Conservation (phyloP, 2,113 vertebrate species). For the Opisthocomus hoazin region DNA sequence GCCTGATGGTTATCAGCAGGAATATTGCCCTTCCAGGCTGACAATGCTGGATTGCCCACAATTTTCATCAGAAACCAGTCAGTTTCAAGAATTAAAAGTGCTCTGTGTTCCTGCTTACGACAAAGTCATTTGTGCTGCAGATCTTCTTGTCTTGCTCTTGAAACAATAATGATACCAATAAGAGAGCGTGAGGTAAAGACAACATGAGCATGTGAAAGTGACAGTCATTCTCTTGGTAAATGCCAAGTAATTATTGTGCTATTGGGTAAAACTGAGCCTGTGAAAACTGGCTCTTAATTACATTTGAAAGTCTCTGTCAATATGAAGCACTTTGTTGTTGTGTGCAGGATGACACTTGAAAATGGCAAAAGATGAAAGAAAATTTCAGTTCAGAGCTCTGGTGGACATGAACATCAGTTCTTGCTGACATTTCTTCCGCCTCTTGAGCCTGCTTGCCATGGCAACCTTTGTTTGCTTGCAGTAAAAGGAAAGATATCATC, state of each 20-base stretch:
- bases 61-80: conserved; percentile 33
- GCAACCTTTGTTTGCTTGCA: conserved; percentile 66
- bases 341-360: conserved; percentile 58
- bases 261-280: conserved; percentile 25
- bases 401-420: conserved; percentile 16
- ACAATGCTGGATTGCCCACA: conserved; percentile 16
- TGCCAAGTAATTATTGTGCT: conserved; percentile 23
- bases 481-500: conserved; percentile 46
- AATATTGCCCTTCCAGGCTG: conserved; percentile 10
- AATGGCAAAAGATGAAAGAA: conserved; percentile 73
- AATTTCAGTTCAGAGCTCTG: conserved; percentile 52
- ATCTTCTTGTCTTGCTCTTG: conserved; percentile 18
- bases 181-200: neutral
- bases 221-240: conserved; percentile 41
- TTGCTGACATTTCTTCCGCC: conserved; percentile 12
- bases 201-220: neutral
- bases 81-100: neutral
- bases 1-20: neutral
- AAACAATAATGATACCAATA: conserved; percentile 8
- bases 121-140: conserved; percentile 25
- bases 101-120: neutral
- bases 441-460: conserved; percentile 60
- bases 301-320: conserved; percentile 57
- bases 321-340: conserved; percentile 47
- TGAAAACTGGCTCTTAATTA: conserved; percentile 67